Conservation (phyloP, 2,888 invertebrate species). For the Eumacrocentrus americanus region DNA sequence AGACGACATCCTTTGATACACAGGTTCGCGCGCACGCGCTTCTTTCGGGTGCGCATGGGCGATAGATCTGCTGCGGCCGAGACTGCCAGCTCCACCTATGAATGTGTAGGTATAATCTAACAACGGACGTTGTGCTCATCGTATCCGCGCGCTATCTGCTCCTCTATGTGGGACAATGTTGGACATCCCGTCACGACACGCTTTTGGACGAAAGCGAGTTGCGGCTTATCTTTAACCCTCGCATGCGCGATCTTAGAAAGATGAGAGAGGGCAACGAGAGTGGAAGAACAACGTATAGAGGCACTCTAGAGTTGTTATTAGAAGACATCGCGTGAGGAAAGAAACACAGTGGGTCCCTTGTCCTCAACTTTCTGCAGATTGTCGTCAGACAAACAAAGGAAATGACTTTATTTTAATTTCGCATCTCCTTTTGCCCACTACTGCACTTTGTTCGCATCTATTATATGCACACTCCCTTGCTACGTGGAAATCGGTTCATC, state of each 20-base stretch:
- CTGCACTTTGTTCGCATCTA: too few species aligned
- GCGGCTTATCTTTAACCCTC: constrained; percentile 48
- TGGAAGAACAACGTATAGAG: constrained; percentile 10
- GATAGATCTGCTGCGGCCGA: not conserved
- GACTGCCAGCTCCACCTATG: too few species aligned
- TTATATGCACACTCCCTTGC: not conserved
- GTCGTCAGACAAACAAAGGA: constrained; percentile 24
- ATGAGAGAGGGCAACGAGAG: constrained; percentile 25
- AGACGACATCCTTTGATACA: constrained; percentile 22
- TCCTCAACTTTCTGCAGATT: constrained; percentile 28
- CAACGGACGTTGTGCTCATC: not conserved
- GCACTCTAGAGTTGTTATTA: constrained; percentile 49
- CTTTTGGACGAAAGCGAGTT: constrained; percentile 30
- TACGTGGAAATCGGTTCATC: constrained; percentile 25
- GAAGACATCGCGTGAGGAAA: constrained; percentile 47
- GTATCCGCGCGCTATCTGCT: not conserved
- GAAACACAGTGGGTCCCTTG: constrained; percentile 16
- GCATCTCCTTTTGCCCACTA: too few species aligned
- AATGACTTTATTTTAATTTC: constrained; percentile 21
- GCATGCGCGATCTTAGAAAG: constrained; percentile 54
- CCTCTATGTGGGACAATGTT: constrained; percentile 3
- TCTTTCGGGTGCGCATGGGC: constrained; percentile 1
- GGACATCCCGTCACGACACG: constrained; percentile 52
- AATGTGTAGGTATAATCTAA: not conserved
- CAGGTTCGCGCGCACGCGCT: constrained; percentile 14